Percentiles rank a stretch among this genome's conserved stretches.
Conservation (phyloP, 1,140 invertebrate genomes). For the Eurosta solidaginis region DNA sequence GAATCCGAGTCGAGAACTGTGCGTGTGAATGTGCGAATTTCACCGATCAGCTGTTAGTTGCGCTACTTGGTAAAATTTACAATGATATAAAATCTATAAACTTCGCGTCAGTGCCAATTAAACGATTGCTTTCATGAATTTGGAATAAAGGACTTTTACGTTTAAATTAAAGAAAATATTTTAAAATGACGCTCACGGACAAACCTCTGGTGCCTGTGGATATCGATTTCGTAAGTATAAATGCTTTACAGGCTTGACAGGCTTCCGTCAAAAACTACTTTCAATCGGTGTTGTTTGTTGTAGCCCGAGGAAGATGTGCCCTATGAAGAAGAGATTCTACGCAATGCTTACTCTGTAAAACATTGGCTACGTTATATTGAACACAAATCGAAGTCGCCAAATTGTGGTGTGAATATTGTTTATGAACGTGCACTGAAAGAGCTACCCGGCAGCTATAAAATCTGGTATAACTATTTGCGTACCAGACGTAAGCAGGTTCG, state of each 20-base stretch:
- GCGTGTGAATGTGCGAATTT: too few species aligned
- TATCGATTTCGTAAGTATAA: constrained; percentile 5
- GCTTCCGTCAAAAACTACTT: background rate
- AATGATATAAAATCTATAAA: too few species aligned
- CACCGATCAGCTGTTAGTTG: too few species aligned
- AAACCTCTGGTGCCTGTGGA: background rate
- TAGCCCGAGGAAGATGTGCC: constrained; percentile 93
- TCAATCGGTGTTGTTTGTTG: constrained; percentile 43
- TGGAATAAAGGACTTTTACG: too few species aligned
- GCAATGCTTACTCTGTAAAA: constrained; percentile 96
- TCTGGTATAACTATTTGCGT: constrained; percentile 96
- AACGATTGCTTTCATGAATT: too few species aligned
- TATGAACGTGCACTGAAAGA: constrained; percentile 96
- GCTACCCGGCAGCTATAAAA: constrained; percentile 96
- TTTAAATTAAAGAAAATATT: background rate
- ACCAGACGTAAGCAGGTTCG: constrained; percentile 82
- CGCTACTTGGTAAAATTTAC: too few species aligned
- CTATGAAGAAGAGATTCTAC: constrained; percentile 96
- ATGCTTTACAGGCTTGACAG: background rate
- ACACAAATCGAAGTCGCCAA: constrained; percentile 85
- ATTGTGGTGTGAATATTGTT: constrained; percentile 84
- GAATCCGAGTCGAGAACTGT: too few species aligned
- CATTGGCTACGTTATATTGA: constrained; percentile 98
- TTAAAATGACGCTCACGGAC: background rate
- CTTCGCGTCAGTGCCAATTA: too few species aligned